Evolutionary conservation across 2,113 vertebrate species (phyloP), one percentile per base, ranked within the genome.

Genomic region (Erpornis zantholeuca): DNA sequence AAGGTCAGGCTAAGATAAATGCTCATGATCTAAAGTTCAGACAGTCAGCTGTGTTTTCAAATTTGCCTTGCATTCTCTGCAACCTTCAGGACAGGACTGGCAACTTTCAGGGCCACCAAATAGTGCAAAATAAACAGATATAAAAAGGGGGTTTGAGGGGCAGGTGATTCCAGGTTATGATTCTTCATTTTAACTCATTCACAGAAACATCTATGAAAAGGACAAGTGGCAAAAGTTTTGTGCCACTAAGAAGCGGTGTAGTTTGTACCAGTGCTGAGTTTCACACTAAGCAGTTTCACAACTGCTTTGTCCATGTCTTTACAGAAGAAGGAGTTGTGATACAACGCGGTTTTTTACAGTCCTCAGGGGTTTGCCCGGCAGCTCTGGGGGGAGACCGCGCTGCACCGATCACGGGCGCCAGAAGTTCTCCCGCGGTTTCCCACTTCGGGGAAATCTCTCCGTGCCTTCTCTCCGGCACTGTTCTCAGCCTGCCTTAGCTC

Each of bases 141-240:
- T 2, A 68, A 75, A 84, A 82, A 33, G 5, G 3, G 2, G 2
- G 1, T 12, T 65, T 68, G 12, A 66, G n/a, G 6, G 3, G 4
- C 2, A 28, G 7, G 10, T 35, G 17, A 64, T 68, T 78, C 8
- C 21, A 76, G 21, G 10, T 10, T 64, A 35, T 17, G 9, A 25
- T 35, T 60, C 10, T 72, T 63, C 19, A 29, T 52, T 68, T 76
- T 50, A 90, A 70, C 11, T 61, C 8, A 35, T 53, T 86, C 80
- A 44, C 13, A 50, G 15, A 82, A 52, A 33, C 4, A 25, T 12
- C 29, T 77, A 44, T 16, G 47, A 17, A 79, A 75, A 71, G 4
- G 23, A 38, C 27, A 63, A 42, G 8, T 16, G 54, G 22, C 21
- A 59, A 52, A 92, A 49, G 2, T 15, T 84, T 66, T 82, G 33